Base-by-base conservation (phyloP, 2,888 invertebrate genomes). In the Tethea ocularis region DNA sequence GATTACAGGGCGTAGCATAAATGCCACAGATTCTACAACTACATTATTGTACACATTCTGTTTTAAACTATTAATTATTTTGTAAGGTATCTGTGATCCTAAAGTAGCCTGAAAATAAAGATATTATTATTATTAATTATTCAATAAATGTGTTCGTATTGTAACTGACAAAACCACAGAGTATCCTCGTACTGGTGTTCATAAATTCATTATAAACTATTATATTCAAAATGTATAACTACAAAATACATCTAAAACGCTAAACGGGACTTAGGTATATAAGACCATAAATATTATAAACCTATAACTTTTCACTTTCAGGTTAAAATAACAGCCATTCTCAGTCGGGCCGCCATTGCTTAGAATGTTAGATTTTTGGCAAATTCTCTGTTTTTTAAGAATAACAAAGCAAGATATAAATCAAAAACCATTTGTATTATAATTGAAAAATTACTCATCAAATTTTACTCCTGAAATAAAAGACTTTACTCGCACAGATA, bases 331-430 rank as follows among this genome's bases (percentile, higher is more conserved):
- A 88, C 87, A 89, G 88, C 89, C 89, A 74, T 83, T 77, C 73
- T 88, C 89, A 89, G 88, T 89, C 88, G 73, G 68, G 73, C 65
- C 79, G 83, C 84, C 81, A 68, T 70, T 57, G 52, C 26, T 29
- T 53, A 29, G 1, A 29, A 8, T 15, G 29, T 53, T 13, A 33
- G 33, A 33, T 51, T 56, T 52, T 54, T 54, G 54, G 54, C 54
- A 33, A 33, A 20, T 33, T 17, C 3, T 52, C 22, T 33, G 17
- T 17, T 20, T 33, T 33, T 15, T 54, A 5, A 54, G 54, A 54
- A 33, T 33, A 22, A 20, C 26, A n/a, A 24, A n/a, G 52, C 13
- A 0, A 38, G n/a, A 38, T 41, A 29, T 8, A 29, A 29, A 29
- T 2, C 7, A 8, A 29, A 29, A 29, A 6, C 24, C 59, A 58